Base-by-base conservation (phyloP, 1,140 invertebrate species). In the Heliconius himera region DNA sequence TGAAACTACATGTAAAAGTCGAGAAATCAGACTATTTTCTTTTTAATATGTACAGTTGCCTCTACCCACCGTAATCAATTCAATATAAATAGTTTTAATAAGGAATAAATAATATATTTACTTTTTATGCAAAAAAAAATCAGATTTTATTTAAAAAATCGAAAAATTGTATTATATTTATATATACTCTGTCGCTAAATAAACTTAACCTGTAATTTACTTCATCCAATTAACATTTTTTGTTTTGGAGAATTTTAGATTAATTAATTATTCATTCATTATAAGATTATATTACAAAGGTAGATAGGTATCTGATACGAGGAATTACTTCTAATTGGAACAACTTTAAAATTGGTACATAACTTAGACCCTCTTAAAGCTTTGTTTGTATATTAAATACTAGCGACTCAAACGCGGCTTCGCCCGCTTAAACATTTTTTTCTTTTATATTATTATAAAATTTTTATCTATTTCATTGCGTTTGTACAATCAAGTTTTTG, bases 211-310 rank as follows among this genome's bases (percentile, higher is more conserved):
- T 60, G 9, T 66, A 66, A 66, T 66, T 66, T 22, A 29, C n/a
- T 26, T 66, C 1, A 66, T 29, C 60, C 11, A 66, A 26, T 26
- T 66, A 29, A 66, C 60, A 66, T 66, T 29, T 66, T 66, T 26
- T 66, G 56, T 29, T 29, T 66, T 60, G 56, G 3, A 26, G 60
- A 66, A 11, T 13, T 66, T 66, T 66, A 13, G 22, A 22, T 56
- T 56, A n/a, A 8, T 56, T 51, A 5, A 8, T 56, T 22, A 8
- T 56, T 22, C 54, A 56, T 56, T 56, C 6, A 56, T 56, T 56
- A 60, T 26, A 60, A 60, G 54, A 29, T 66, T 66, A 66, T 66
- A 29, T 66, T 66, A 66, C 60, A 66, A 66, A 66, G 60, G 56
- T 22, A 26, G n/a, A 60, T 60, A 26, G n/a, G 22, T 29, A 66